phyloP scores from a whole-genome alignment of 2,113 vertebrate genomes.

The Shinisaurus crocodilurus region DNA sequence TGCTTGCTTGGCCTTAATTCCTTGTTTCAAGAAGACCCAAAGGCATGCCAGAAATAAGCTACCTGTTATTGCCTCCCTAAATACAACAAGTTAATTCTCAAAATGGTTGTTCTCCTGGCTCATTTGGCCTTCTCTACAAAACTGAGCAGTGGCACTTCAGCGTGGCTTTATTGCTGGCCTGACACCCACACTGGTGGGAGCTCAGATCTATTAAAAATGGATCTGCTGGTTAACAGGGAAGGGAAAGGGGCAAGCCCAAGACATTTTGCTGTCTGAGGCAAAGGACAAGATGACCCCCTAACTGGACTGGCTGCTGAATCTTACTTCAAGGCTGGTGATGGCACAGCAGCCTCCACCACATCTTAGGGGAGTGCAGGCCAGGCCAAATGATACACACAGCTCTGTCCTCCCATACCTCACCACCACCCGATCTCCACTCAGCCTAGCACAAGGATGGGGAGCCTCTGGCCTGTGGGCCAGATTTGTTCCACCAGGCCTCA shows the following conservation, averaged over 20 bases:
- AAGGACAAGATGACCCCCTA: neutral
- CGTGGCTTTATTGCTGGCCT: neutral
- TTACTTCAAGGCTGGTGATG: neutral
- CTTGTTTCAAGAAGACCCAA: accelerated
- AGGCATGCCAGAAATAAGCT: accelerated
- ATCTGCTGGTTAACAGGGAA: neutral
- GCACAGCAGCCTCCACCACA: neutral
- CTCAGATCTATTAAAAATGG: accelerated
- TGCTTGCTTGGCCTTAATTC: neutral
- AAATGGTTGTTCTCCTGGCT: neutral
- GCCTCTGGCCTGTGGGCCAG: no score
- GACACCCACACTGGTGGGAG: accelerated
- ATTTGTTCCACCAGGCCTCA: no score
- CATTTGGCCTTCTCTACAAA: neutral
- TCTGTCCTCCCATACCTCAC: neutral
- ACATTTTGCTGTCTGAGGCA: neutral
- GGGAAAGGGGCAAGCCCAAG: neutral
- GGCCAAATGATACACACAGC: neutral
- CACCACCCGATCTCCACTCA: neutral
- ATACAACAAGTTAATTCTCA: neutral
- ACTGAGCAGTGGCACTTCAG: accelerated
- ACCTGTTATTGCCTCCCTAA: neutral
- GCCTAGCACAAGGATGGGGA: no score
- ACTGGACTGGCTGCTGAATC: neutral
- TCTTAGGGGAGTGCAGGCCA: no score